Base-by-base conservation (phyloP, 2,797 vertebrate genomes). In the Cynopterus sphinx region DNA sequence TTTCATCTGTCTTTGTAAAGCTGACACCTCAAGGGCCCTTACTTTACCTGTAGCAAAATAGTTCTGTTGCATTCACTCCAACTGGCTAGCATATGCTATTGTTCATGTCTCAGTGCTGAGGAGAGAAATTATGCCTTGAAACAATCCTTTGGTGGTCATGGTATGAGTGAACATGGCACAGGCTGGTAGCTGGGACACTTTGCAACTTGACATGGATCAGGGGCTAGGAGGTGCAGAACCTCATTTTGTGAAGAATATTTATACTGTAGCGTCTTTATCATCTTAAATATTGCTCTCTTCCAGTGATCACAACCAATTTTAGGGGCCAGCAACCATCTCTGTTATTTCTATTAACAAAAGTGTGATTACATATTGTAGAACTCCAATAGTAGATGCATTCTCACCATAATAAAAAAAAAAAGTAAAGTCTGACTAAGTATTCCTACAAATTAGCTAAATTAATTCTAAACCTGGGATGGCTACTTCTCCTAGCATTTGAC, bases 381-480 rank as follows among this genome's bases (percentile, higher is more conserved):
- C 16, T 79, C 59, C 2, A 53, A 43, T 1, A 85, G 33, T 39
- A 36, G 12, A 71, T 75, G 39, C 5, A 57, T 74, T 91, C 36
- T 87, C 5, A 61, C 22, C 46, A 53, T 73, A 91, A 5, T 63
- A 46, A 93, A 36, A 74, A 53, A 77, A 87, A 59, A 41, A 6
- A 77, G 3, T 65, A 26, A 87, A 74, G 12, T 51, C 74, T 92
- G 17, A 85, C n/a, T 90, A 84, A 93, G 5, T 59, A 84, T 75
- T 93, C 41, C 84, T 6, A 85, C 33, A 92, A 63, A 63, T 82
- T 75, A 49, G 46, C 39, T 90, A 87, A 79, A 61, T 81, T 92
- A 68, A 79, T 74, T 9, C 28, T 84, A 92, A 95, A 21, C 12
- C 55, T 88, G 17, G 36, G 17, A 63, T 95, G 91, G 28, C n/a